Conservation (phyloP, 2,888 invertebrate genomes). For the Drosophila colorata region DNA sequence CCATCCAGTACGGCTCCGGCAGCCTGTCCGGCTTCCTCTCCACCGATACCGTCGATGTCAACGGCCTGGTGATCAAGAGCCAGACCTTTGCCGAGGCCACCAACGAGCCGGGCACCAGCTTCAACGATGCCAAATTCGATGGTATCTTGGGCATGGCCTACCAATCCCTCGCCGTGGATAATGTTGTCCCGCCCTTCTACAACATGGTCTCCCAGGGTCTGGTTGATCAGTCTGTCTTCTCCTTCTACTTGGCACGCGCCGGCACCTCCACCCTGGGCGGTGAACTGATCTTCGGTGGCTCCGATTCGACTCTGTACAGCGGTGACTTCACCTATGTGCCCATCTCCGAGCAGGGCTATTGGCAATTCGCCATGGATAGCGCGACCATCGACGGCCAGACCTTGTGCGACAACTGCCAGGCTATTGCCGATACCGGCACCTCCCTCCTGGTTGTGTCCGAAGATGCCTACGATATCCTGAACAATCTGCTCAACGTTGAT, state of each 20-base stretch:
- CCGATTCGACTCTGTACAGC: conserved; percentile 93
- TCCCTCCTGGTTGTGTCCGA: conserved; percentile 92
- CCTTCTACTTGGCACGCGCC: conserved; percentile 94
- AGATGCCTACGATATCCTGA: conserved; percentile 39
- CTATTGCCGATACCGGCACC: conserved; percentile 98
- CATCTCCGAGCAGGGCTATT: conserved; percentile 94
- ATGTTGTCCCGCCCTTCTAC: conserved; percentile 95
- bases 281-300: conserved; percentile 96
- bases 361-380: conserved; percentile 96
- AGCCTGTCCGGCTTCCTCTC: conserved; percentile 97
- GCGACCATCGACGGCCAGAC: conserved; percentile 86
- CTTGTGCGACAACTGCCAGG: conserved; percentile 87
- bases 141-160: conserved; percentile 98
- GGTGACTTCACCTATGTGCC: conserved; percentile 89
- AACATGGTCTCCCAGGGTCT: conserved; percentile 93
- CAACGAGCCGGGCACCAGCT: conserved; percentile 95
- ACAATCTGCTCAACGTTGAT: conserved; percentile 28
- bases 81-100: conserved; percentile 99
- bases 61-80: conserved; percentile 88
- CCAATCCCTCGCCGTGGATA: conserved; percentile 93
- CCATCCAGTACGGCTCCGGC: conserved; percentile 97
- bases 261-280: conserved; percentile 86
- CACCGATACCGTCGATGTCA: conserved; percentile 91
- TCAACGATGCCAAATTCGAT: conserved; percentile 98
- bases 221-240: conserved; percentile 91